Evolutionary conservation across 2,113 vertebrate species (phyloP).

Genomic region (Pelobates fuscus): DNA sequence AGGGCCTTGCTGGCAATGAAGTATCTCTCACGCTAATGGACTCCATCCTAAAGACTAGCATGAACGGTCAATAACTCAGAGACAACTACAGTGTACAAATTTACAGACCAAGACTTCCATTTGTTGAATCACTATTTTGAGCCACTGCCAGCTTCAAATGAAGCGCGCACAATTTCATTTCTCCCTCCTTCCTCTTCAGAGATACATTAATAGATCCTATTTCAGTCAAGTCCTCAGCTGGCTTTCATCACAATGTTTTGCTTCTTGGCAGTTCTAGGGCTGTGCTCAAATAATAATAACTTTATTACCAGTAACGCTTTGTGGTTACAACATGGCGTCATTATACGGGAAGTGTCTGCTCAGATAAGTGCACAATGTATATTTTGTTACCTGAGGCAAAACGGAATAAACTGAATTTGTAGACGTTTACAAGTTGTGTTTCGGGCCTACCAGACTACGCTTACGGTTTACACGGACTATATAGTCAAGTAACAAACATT

Average conservation of each 20-base stretch:
- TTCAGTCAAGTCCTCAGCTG: slow-evolving; percentile 43
- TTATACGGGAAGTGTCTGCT: background rate
- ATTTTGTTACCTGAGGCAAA: slow-evolving; percentile 2
- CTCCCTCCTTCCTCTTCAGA: slow-evolving; percentile 46
- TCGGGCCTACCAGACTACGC: no score
- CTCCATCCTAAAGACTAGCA: background rate
- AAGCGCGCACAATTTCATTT: slow-evolving; percentile 43
- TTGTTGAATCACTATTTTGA: slow-evolving; percentile 35
- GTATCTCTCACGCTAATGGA: background rate
- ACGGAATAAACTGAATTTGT: background rate
- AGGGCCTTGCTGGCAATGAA: background rate
- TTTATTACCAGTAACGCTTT: slow-evolving; percentile 6
- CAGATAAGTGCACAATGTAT: background rate
- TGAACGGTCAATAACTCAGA: background rate
- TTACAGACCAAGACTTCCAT: slow-evolving; percentile 18
- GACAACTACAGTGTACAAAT: background rate
- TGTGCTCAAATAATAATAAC: slow-evolving; percentile 4
- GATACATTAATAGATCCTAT: slow-evolving; percentile 51
- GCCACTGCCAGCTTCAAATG: slow-evolving; percentile 46
- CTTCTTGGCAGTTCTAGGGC: slow-evolving; percentile 36
- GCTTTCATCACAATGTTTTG: slow-evolving; percentile 40
- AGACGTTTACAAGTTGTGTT: no score
- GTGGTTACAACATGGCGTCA: background rate
- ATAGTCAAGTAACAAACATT: no score
- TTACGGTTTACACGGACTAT: no score